Conservation (phyloP, 2,113 vertebrate species). For the Chauna torquata region DNA sequence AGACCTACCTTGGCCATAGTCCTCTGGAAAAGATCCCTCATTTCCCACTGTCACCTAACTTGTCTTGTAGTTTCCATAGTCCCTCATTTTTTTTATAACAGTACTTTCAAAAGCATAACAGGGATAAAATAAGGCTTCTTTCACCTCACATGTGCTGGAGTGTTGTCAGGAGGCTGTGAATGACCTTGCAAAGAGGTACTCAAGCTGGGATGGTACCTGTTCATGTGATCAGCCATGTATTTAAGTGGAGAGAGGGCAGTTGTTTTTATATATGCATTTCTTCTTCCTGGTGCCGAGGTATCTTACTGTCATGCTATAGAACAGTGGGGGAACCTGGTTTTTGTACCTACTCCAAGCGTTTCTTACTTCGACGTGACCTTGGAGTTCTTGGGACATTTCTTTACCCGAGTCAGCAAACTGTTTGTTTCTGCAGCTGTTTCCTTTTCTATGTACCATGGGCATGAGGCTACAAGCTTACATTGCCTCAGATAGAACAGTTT, state of each 20-base stretch:
- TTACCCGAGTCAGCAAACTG: background rate
- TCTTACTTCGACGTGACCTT: background rate
- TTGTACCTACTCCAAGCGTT: background rate
- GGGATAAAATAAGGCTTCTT: background rate
- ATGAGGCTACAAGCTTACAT: background rate
- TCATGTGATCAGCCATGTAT: background rate
- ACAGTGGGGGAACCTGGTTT: background rate
- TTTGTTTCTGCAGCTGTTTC: background rate
- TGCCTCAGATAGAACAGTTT: background rate
- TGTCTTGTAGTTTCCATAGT: background rate
- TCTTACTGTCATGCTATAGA: background rate
- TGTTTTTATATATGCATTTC: fast-evolving
- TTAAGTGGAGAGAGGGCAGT: background rate
- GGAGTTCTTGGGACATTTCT: background rate
- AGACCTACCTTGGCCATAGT: background rate
- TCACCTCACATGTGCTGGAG: background rate
- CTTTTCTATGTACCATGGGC: background rate
- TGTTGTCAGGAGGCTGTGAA: background rate
- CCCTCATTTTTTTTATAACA: background rate
- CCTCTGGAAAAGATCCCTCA: background rate
- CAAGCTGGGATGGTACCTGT: background rate
- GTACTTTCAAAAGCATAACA: background rate
- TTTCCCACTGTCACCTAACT: background rate
- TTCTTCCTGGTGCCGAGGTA: background rate
- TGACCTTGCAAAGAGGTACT: background rate